These are phyloP conservation scores for Camponotus vicinus DNA, from an alignment of 1,140 invertebrate genomes.

Conservation along the genomic window DNA sequence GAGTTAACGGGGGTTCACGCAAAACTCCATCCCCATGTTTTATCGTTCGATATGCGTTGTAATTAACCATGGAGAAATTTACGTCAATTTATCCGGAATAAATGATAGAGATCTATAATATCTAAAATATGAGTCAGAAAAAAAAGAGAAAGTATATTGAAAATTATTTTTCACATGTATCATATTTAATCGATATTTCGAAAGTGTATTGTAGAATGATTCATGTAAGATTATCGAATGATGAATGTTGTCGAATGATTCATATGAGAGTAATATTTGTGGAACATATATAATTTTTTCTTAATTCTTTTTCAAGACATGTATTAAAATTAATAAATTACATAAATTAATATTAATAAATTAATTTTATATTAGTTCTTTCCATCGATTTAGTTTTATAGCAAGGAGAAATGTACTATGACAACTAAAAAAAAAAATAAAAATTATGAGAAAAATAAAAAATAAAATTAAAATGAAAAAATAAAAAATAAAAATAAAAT, in stretches of 20 bases:
- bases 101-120: not conserved
- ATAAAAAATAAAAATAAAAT: not conserved
- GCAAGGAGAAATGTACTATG: too few species aligned
- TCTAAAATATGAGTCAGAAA: not conserved
- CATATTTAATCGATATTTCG: too few species aligned
- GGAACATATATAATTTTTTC: constrained; percentile 1
- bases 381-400: too few species aligned
- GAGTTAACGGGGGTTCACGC: not conserved
- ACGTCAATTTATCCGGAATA: not conserved
- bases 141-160: not conserved
- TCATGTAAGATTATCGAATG: not conserved
- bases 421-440: too few species aligned
- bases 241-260: too few species aligned
- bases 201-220: not conserved
- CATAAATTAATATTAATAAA: too few species aligned
- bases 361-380: too few species aligned
- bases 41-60: constrained; percentile 1
- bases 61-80: not conserved
- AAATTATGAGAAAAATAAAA: too few species aligned
- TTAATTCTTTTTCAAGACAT: not conserved
- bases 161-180: too few species aligned
- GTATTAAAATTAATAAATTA: too few species aligned
- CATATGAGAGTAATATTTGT: not conserved
- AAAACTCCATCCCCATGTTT: not conserved
- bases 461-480: too few species aligned